phyloP scores from a whole-genome alignment of 2,113 vertebrate species.

The Pomatostomus ruficeps region DNA sequence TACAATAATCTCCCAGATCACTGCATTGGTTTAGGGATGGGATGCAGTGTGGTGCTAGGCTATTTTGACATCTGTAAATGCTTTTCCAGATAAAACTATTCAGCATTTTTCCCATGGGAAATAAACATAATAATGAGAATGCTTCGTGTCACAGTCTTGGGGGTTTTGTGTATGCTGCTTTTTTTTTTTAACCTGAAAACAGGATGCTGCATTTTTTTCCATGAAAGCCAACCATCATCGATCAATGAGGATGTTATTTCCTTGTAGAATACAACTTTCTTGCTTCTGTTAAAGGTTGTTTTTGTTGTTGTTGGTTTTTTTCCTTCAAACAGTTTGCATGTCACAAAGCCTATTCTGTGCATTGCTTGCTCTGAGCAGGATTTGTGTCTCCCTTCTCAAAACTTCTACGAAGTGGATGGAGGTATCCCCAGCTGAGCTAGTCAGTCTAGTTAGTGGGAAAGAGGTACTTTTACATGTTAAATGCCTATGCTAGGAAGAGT shows the following conservation, averaged over 20 bases:
- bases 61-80: neutral
- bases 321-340: neutral
- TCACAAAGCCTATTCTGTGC: neutral
- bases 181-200: neutral
- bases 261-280: neutral
- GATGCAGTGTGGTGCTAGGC: neutral
- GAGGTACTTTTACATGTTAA: neutral
- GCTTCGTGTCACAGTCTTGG: neutral
- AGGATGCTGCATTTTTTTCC: neutral
- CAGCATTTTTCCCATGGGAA: neutral
- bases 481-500: neutral
- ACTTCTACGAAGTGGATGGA: neutral
- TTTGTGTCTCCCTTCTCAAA: neutral
- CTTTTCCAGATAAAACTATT: neutral
- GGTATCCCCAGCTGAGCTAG: neutral
- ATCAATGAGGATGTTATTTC: neutral
- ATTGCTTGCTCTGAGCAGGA: neutral
- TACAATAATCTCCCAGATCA: neutral
- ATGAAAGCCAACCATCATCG: neutral
- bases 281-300: neutral
- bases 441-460: neutral
- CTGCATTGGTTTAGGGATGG: neutral
- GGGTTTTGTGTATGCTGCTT: neutral
- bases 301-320: neutral
- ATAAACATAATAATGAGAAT: neutral